Conservation (phyloP, 2,797 vertebrate genomes). For the Karalla daura region DNA sequence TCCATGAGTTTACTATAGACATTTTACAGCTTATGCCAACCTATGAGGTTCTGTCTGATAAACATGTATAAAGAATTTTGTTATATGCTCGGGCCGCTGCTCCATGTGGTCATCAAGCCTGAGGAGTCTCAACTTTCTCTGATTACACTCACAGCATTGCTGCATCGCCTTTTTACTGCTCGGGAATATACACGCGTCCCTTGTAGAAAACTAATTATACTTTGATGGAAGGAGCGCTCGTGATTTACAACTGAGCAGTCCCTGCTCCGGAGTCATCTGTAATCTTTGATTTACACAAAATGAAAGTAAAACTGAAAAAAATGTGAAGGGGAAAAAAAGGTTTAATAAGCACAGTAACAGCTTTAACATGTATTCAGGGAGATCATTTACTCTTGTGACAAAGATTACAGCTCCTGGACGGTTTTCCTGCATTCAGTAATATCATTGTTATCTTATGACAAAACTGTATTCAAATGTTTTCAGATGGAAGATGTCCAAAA, state of each 20-base stretch:
- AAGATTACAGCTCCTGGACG: too few species aligned
- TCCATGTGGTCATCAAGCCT: slow-evolving; percentile 41
- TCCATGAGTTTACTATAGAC: slow-evolving; percentile 10
- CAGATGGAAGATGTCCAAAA: too few species aligned
- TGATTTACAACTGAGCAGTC: slow-evolving; percentile 50
- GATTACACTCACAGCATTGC: slow-evolving; percentile 38
- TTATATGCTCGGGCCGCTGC: slow-evolving; percentile 20
- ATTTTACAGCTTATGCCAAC: slow-evolving; percentile 19
- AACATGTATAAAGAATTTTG: slow-evolving; percentile 4
- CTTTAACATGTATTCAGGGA: slow-evolving; percentile 18
- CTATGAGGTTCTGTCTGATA: neutral
- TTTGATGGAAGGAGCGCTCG: slow-evolving; percentile 50
- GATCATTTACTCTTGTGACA: slow-evolving; percentile 7
- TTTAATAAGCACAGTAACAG: slow-evolving; percentile 28
- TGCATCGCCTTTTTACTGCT: slow-evolving; percentile 29
- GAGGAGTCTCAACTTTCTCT: slow-evolving; percentile 35
- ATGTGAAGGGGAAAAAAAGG: slow-evolving; percentile 10
- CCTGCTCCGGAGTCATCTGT: slow-evolving; percentile 43
- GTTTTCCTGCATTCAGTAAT: too few species aligned
- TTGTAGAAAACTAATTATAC: slow-evolving; percentile 65
- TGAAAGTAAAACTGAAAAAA: slow-evolving; percentile 37
- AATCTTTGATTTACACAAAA: slow-evolving; percentile 56
- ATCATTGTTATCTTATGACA: too few species aligned
- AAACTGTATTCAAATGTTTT: too few species aligned
- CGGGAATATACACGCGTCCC: slow-evolving; percentile 19